Base-by-base conservation (phyloP, 2,888 invertebrate genomes). In the Malacosoma neustria region DNA sequence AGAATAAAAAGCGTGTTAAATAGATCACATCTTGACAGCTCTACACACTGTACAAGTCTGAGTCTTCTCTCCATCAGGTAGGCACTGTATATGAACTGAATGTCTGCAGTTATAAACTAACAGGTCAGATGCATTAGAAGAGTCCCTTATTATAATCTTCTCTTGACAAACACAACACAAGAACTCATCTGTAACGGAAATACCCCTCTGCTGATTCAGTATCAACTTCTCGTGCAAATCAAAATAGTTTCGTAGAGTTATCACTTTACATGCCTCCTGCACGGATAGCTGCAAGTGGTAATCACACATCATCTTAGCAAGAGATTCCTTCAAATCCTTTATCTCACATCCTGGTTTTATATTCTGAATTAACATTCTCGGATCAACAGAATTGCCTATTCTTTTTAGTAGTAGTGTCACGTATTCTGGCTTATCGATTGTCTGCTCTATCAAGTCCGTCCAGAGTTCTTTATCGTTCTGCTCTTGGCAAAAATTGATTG, bases 401-500 rank as follows among this genome's bases (percentile, higher is more conserved):
- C 89, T 76, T 51, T 89, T 88, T 4, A 90, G 71, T 11, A 90
- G 61, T 44, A 89, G 71, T 0, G 89, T 87, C 32, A 90, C 87
- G 48, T 88, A 89, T 46, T 94, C 91, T 7, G 98, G 96, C 63
- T 95, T 95, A 54, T 95, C 90, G 3, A 96, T 87, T 0, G 97
- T 95, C 65, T 93, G 92, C 51, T 92, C 89, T 39, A 99, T 95
- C 11, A 99, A 88, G 64, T 97, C 94, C 42, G 91, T 90, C 99
- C 99, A 99, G 13, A 99, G 77, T 62, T 98, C 98, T 14, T 89
- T 89, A 69, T 98, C 98, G 57, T 97, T 93, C 61, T 98, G 96
- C 63, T 98, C 97, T 71, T 97, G 97, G 70, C 98, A 99, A 82
- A 99, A 99, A 39, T 93, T 92, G 37, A 99, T 97, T 0, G 99